These are phyloP conservation scores for Germaria angustata DNA, from an alignment of 2,888 invertebrate species.

Conservation along the genomic window DNA sequence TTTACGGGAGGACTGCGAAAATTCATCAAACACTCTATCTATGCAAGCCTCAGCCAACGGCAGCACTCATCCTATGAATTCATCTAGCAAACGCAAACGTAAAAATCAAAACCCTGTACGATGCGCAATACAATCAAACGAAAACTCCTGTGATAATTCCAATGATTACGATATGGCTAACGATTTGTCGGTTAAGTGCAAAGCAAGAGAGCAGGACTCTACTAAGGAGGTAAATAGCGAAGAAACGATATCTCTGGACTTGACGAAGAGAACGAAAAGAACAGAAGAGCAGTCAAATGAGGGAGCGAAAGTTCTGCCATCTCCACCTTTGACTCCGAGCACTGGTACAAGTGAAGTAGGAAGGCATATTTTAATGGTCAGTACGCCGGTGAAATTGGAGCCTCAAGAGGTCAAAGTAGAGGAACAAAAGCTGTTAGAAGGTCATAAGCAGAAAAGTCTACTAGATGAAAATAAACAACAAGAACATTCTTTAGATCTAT, in stretches of 20 bases:
- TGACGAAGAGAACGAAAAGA: conserved; percentile 70
- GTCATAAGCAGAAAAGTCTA: neutral
- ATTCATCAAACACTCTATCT: conserved; percentile 50
- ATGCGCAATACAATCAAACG: conserved; percentile 82
- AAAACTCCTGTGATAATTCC: conserved; percentile 78
- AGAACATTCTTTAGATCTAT: conserved; percentile 68
- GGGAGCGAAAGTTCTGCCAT: conserved; percentile 77
- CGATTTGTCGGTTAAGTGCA: conserved; percentile 77
- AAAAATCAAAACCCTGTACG: conserved; percentile 94
- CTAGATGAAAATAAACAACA: conserved; percentile 22
- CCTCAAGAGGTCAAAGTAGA: conserved; percentile 68
- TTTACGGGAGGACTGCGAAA: conserved; percentile 78
- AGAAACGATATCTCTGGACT: conserved; percentile 70
- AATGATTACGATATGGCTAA: conserved; percentile 77
- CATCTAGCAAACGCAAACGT: conserved; percentile 88
- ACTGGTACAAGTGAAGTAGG: conserved; percentile 64
- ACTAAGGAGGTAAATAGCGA: conserved; percentile 71
- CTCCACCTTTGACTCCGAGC: conserved; percentile 78
- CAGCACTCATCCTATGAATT: conserved; percentile 61
- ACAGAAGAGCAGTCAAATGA: conserved; percentile 72
- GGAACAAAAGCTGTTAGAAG: neutral
- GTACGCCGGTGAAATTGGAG: conserved; percentile 70
- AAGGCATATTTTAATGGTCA: conserved; percentile 50
- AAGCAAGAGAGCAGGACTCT: conserved; percentile 53
- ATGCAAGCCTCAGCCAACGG: conserved; percentile 63